Evolutionary conservation across 2,888 invertebrate genomes (phyloP), one percentile per base, ranked within the genome.

Genomic region (Shargacucullia verbasci): DNA sequence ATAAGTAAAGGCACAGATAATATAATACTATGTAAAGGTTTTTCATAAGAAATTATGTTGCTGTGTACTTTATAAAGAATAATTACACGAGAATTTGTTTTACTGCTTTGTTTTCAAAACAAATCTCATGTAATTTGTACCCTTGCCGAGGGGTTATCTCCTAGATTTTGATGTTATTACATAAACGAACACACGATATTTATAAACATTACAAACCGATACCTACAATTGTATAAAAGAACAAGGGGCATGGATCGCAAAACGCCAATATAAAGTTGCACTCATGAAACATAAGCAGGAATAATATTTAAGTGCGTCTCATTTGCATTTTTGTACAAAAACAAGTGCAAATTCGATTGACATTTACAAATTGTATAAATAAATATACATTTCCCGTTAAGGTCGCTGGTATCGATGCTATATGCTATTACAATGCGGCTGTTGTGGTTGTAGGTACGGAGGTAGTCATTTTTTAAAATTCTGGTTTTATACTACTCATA

Each of bases 41-140:
- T n/a, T n/a, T n/a, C n/a, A n/a, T n/a, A n/a, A n/a, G n/a, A n/a
- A n/a, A n/a, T n/a, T n/a, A n/a, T n/a, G n/a, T n/a, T n/a, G n/a
- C n/a, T n/a, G n/a, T n/a, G n/a, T n/a, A n/a, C n/a, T n/a, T n/a
- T n/a, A n/a, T n/a, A n/a, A n/a, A n/a, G n/a, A n/a, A n/a, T 46
- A 61, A 66, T 60, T 55, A 52, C 11, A 15, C 1, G 9, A 45
- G 48, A 29, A 38, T 61, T 41, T 47, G 29, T 13, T 47, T 45
- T 14, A 45, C 35, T 49, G 35, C 14, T 12, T 46, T 54, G 56
- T 69, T 70, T 53, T 54, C 27, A 65, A 47, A 65, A 69, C 33
- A 50, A 37, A n/a, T n/a, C 35, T 44, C 7, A 12, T 31, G n/a
- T 52, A 41, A 41, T 55, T 48, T 20, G 5, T 12, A 13, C 37